Percentiles rank a stretch among this genome's conserved stretches.
These are phyloP conservation scores for Lota lota DNA, from an alignment of 2,113 vertebrate species.

Conservation along the genomic window DNA sequence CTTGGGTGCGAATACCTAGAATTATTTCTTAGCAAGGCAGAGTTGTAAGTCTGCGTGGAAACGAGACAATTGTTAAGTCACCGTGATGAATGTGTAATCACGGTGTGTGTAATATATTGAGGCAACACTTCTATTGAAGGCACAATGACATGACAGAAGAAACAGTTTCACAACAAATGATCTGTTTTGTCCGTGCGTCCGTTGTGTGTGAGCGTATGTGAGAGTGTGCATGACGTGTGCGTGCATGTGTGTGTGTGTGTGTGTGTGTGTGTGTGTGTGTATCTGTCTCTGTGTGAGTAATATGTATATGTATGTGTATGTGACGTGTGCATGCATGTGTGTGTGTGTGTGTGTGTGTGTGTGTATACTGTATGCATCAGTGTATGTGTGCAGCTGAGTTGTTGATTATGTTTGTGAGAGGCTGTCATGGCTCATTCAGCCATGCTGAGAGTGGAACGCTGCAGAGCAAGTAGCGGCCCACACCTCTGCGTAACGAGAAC, in stretches of 20 bases:
- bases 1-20: background rate
- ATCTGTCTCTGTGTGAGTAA: too few relatives aligned
- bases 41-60: background rate
- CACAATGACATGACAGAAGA: background rate
- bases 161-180: background rate
- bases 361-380: background rate
- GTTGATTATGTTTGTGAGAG: background rate
- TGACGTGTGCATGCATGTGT: background rate
- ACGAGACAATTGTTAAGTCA: background rate
- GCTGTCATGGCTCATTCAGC: background rate
- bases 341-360: conserved; percentile 3
- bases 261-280: too few relatives aligned
- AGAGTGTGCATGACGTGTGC: background rate
- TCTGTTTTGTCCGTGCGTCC: background rate
- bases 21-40: background rate
- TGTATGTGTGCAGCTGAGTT: background rate
- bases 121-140: background rate
- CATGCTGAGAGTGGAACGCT: background rate
- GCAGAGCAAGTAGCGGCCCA: background rate
- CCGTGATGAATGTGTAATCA: background rate
- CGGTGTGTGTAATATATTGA: background rate
- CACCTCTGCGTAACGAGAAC: background rate
- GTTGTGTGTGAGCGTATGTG: background rate
- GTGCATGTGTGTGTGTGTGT: too few relatives aligned
- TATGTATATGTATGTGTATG: background rate